Percentiles rank a stretch among this genome's conserved stretches.
These are phyloP conservation scores for Pao palembangensis DNA, from an alignment of 2,113 vertebrate genomes.

Conservation along the genomic window DNA sequence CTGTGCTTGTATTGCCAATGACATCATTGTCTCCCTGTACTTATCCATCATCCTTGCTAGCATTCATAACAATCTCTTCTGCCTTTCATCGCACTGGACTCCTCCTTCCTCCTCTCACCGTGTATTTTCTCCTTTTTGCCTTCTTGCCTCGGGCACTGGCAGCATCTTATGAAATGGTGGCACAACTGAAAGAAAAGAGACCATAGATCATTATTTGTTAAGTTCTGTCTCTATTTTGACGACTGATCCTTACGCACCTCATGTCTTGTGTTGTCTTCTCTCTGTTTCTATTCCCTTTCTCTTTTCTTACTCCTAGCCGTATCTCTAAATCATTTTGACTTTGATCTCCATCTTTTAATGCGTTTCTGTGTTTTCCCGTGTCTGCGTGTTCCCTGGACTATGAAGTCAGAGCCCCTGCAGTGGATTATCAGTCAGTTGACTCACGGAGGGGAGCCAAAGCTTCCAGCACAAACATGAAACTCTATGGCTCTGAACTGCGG, in stretches of 20 bases:
- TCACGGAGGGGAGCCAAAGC: conserved; percentile 59
- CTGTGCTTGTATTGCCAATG: conserved; percentile 40
- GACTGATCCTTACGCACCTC: background rate
- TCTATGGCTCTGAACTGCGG: conserved; percentile 47
- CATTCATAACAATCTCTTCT: conserved; percentile 24
- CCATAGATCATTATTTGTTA: background rate
- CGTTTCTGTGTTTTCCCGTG: conserved; percentile 20
- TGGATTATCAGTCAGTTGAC: conserved; percentile 69
- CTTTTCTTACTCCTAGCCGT: background rate
- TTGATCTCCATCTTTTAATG: background rate
- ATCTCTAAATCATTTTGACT: too few relatives aligned
- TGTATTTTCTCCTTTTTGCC: conserved; percentile 11
- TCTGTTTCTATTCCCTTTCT: background rate
- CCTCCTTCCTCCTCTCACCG: conserved; percentile 7
- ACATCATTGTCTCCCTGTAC: conserved; percentile 43
- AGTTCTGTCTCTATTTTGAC: conserved; percentile 1
- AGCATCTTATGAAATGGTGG: conserved; percentile 10
- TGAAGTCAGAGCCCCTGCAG: conserved; percentile 47
- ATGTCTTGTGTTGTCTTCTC: background rate
- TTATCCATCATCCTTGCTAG: conserved; percentile 47
- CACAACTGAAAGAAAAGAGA: conserved; percentile 29
- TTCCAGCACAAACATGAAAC: conserved; percentile 64
- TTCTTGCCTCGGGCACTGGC: conserved; percentile 4
- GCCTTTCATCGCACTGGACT: conserved; percentile 27
- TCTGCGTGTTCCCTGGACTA: conserved; percentile 26